Evolutionary conservation across 2,113 vertebrate genomes (phyloP), one percentile per base, ranked within the genome.

Genomic region (Syngnathus scovelli): DNA sequence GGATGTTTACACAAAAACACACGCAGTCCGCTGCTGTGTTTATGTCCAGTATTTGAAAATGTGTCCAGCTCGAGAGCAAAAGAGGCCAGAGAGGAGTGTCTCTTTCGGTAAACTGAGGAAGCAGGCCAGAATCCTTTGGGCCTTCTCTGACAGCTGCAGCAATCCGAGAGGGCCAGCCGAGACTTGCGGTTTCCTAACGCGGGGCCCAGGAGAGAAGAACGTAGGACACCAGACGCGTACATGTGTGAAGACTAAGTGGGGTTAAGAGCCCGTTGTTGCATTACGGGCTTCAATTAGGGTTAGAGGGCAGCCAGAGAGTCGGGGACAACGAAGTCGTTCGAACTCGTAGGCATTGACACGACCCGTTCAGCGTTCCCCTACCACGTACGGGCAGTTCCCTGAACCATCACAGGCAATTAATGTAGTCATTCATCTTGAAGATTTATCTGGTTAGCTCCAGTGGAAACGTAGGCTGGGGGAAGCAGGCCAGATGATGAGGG

Each of bases 331-430:
- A 33, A 13, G 76, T 65, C 33, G 49, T 52, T 8, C 49, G 10
- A 21, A 52, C 49, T n/a, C 60, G 39, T 23, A 61, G 60, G 41
- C 61, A 43, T 19, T 43, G n/a, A 62, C 38, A 62, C 60, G 16
- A 23, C 58, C 68, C 54, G 64, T 59, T 63, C 61, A 49, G 54
- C 33, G 62, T 56, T 78, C 67, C 61, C 37, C 48, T 61, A 39
- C 18, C 33, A 69, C 46, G 48, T 69, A 72, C 21, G 61, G 12
- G 46, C 72, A 77, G 70, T 75, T 82, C 82, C 72, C 82, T 8
- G 69, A 85, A 74, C 85, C 67, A 80, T 89, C 79, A 76, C 61
- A 78, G 59, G 70, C 78, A 71, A 83, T 87, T 86, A 78, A 81
- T 72, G 66, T 36, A 60, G 81, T 64, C 74, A 67, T 82, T 83